Conservation (phyloP, 2,797 vertebrate species). For the Ctenosaura bakeri region DNA sequence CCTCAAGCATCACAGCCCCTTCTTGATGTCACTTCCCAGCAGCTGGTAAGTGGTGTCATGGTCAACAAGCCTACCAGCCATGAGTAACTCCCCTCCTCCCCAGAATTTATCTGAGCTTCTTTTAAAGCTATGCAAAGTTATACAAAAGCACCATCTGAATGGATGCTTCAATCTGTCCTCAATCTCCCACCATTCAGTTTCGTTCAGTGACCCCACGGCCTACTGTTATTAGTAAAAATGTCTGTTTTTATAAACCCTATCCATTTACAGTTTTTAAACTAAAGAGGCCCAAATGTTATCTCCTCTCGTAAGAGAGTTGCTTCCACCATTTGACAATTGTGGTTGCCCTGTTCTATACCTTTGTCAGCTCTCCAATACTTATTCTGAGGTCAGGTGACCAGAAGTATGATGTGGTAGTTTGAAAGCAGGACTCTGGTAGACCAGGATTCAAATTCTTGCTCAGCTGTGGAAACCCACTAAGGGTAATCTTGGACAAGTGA, state of each 20-base stretch:
- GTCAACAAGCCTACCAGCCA: too few relatives aligned
- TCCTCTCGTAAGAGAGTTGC: neutral
- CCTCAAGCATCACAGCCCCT: neutral
- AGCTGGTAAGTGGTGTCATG: neutral
- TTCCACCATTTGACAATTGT: neutral
- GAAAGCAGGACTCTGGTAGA: too few relatives aligned
- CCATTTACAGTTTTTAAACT: too few relatives aligned
- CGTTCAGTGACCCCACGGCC: neutral
- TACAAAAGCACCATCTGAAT: neutral
- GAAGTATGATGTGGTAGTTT: neutral
- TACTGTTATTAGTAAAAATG: neutral
- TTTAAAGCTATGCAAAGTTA: neutral
- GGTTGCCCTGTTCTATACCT: neutral
- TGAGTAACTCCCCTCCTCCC: neutral
- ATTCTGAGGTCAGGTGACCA: neutral
- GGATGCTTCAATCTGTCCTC: neutral
- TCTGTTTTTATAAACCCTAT: neutral
- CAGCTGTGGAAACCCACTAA: too few relatives aligned
- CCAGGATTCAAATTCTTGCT: too few relatives aligned
- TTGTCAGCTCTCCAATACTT: neutral
- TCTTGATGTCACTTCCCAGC: neutral
- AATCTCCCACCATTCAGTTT: neutral
- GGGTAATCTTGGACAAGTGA: too few relatives aligned
- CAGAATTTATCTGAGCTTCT: neutral
- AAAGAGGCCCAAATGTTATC: neutral